Base-by-base conservation (phyloP, 2,797 vertebrate species). In the Premnoplex brunnescens region DNA sequence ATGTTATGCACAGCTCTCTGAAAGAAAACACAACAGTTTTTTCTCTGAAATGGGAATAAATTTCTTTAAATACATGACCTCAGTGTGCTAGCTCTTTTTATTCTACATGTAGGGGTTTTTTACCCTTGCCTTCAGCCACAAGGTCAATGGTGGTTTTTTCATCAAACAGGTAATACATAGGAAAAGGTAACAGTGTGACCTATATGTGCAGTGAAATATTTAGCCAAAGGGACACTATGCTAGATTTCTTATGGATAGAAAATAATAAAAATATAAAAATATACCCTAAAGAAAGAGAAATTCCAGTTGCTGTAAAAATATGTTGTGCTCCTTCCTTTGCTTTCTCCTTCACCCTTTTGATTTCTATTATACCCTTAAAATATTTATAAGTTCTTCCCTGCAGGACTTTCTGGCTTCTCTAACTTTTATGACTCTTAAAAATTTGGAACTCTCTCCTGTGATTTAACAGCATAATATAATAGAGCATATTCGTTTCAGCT, bases 141-240 rank as follows among this genome's bases (percentile, higher is more conserved):
- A 91, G 30, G 44, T 82, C 68, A 68, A 27, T 60, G 26, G 4
- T 10, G 9, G 2, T 12, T 34, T 55, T 84, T 71, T 51, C 37
- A 63, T 64, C 17, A 80, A 54, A 21, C n/a, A 89, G 64, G 83
- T 91, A 95, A 93, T 49, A 55, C 5, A 8, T 5, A 71, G 27
- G 56, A 55, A 95, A 95, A 87, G 48, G 30, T 79, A 91, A 37
- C 27, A 69, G 62, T 91, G 87, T 91, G 87, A 95, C 85, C 23
- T 74, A 34, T 51, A 77, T 68, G 8, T 77, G 22, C 20, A 62
- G 41, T 75, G 78, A 93, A 95, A 92, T 88, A 88, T 88, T 91
- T 89, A 85, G 19, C 44, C 82, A 71, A 83, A 85, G 21, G 85
- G 55, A 39, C 34, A 28, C 14, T 83, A 22, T 20, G 16, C 17